Evolutionary conservation across 2,888 invertebrate genomes (phyloP).

Genomic region (Coelopa pilipes): DNA sequence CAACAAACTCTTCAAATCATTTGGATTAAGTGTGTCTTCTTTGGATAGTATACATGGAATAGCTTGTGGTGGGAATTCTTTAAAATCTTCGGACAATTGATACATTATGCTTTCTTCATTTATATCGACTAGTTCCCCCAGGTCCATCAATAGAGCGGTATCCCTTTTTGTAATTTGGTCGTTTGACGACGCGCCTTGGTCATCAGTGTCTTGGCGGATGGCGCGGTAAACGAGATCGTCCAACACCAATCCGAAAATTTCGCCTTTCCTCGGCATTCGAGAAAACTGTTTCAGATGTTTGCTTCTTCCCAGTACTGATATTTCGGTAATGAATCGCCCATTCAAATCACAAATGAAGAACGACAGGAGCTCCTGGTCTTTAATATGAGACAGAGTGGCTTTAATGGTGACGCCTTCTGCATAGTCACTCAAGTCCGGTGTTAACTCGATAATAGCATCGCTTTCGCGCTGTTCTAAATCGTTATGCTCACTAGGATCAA

Average conservation of each 20-base stretch:
- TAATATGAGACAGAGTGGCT: conserved; percentile 41
- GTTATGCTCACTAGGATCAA: too few species aligned
- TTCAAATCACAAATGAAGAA: conserved; percentile 43
- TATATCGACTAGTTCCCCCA: conserved; percentile 43
- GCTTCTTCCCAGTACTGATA: conserved; percentile 39
- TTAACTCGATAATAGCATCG: too few species aligned
- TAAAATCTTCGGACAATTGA: conserved; percentile 37
- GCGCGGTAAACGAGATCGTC: conserved; percentile 46
- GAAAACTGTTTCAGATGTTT: conserved; percentile 43
- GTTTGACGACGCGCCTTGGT: too few species aligned
- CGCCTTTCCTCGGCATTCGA: conserved; percentile 34
- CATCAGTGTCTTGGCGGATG: conserved; percentile 26
- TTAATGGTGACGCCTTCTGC: conserved; percentile 27
- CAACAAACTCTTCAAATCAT: conserved; percentile 26
- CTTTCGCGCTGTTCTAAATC: too few species aligned
- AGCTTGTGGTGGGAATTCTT: conserved; percentile 43
- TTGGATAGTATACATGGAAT: conserved; percentile 40
- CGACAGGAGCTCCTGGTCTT: conserved; percentile 35
- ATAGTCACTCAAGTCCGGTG: conserved; percentile 35
- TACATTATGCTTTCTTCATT: conserved; percentile 41
- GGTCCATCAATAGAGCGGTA: conserved; percentile 41
- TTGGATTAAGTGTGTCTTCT: neutral
- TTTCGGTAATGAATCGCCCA: conserved; percentile 1
- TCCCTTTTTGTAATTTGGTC: neutral
- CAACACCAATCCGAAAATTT: conserved; percentile 45